Conservation (phyloP, 23 tunicate genomes). For the Ciona savignyi region DNA sequence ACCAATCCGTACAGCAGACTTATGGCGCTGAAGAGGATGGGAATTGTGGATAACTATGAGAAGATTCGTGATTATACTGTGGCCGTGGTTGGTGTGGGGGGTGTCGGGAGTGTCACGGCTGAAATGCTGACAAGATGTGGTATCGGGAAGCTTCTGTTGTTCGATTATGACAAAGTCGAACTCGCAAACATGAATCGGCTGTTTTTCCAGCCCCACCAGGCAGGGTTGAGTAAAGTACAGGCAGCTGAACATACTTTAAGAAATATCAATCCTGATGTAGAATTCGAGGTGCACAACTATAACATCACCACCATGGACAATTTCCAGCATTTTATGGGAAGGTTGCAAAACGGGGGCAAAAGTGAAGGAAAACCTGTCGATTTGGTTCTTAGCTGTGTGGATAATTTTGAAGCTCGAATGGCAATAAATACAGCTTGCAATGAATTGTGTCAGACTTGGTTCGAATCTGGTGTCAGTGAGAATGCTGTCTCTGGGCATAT, state of each 20-base stretch:
- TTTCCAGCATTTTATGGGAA: conserved; percentile 82
- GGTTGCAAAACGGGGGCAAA: conserved; percentile 62
- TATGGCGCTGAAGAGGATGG: conserved; percentile 95
- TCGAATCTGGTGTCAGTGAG: conserved; percentile 98
- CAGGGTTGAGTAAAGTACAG: conserved; percentile 81
- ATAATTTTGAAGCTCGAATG: conserved; percentile 98
- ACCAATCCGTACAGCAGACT: conserved; percentile 88
- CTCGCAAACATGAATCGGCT: conserved; percentile 95
- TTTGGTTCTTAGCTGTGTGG: conserved; percentile 92
- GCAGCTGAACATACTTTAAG: conserved; percentile 73
- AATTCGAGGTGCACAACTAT: conserved; percentile 92
- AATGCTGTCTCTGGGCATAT: conserved; percentile 98
- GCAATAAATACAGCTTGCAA: conserved; percentile 93
- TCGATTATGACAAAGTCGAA: conserved; percentile 97
- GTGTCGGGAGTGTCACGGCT: conserved; percentile 98
- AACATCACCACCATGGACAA: conserved; percentile 89
- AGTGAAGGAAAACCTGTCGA: conserved; percentile 54
- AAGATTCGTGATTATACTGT: conserved; percentile 56
- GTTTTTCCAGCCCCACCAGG: conserved; percentile 97
- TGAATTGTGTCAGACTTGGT: conserved; percentile 84
- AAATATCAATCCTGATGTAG: conserved; percentile 93
- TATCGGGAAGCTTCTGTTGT: conserved; percentile 83
- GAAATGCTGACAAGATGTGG: conserved; percentile 99
- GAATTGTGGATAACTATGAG: conserved; percentile 94
- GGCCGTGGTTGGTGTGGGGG: conserved; percentile 94